These are phyloP conservation scores for Drosophila crucigera DNA, from an alignment of 2,888 invertebrate species.

Conservation along the genomic window DNA sequence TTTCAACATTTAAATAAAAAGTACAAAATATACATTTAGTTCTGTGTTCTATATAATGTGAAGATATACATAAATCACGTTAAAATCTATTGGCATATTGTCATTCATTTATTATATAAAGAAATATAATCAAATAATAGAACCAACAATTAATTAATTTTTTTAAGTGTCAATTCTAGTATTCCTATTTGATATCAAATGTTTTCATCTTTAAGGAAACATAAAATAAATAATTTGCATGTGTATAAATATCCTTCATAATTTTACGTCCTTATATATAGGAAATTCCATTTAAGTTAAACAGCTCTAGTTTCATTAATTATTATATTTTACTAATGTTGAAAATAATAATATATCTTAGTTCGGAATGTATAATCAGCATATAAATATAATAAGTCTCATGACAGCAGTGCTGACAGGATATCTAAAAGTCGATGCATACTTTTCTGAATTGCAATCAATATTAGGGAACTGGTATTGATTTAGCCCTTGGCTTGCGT, in stretches of 20 bases:
- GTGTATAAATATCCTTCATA: not conserved
- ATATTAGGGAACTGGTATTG: conserved; percentile 37
- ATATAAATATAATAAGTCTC: not conserved
- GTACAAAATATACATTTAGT: not conserved
- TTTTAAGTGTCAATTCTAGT: not conserved
- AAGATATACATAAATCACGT: not conserved
- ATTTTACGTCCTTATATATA: not conserved
- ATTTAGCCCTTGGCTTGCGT: conserved; percentile 60
- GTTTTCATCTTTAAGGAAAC: not conserved
- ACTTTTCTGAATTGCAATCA: conserved; percentile 44
- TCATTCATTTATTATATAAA: not conserved
- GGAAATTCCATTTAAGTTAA: not conserved
- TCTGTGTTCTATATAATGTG: not conserved
- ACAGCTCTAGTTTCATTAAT: not conserved
- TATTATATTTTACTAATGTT: not conserved
- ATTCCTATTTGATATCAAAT: not conserved
- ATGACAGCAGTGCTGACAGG: not conserved
- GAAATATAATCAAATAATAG: not conserved
- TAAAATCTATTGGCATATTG: not conserved
- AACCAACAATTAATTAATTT: not conserved
- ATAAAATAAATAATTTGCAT: not conserved
- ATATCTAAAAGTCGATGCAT: conserved; percentile 31
- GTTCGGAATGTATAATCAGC: not conserved
- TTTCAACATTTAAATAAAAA: not conserved
- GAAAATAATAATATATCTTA: not conserved